Conservation (phyloP, 1,140 invertebrate species). For the Triops longicaudatus region DNA sequence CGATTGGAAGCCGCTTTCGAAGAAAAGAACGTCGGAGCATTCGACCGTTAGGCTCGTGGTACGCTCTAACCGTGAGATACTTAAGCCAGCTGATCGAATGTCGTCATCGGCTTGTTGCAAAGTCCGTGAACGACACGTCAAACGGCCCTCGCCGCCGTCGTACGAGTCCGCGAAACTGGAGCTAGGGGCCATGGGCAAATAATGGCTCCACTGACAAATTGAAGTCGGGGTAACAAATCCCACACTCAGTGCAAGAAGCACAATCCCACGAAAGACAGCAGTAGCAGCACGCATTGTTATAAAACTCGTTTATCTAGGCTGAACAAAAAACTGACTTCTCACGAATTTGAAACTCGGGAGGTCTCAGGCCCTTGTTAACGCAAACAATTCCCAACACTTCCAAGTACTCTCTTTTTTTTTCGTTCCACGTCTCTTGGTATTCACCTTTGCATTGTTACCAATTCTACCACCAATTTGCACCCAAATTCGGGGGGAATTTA, state of each 20-base stretch:
- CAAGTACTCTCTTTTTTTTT: neutral
- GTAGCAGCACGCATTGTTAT: neutral
- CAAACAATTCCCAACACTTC: neutral
- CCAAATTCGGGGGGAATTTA: neutral
- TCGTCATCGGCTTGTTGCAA: slow-evolving; percentile 28
- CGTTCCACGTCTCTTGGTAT: neutral
- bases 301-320: neutral
- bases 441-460: neutral
- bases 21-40: slow-evolving; percentile 70
- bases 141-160: neutral
- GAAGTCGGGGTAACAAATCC: neutral
- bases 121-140: slow-evolving; percentile 24
- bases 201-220: neutral
- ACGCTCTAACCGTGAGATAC: slow-evolving; percentile 25
- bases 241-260: neutral
- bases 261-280: neutral
- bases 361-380: neutral
- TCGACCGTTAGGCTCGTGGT: slow-evolving; percentile 58
- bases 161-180: neutral
- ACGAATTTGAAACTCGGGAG: neutral
- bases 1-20: slow-evolving; percentile 59
- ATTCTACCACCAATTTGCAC: neutral
- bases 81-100: slow-evolving; percentile 16
- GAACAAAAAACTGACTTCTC: neutral
- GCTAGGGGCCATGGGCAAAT: neutral